These are phyloP conservation scores for Cheilosia scutellata DNA, from an alignment of 2,888 invertebrate genomes.

Conservation along the genomic window DNA sequence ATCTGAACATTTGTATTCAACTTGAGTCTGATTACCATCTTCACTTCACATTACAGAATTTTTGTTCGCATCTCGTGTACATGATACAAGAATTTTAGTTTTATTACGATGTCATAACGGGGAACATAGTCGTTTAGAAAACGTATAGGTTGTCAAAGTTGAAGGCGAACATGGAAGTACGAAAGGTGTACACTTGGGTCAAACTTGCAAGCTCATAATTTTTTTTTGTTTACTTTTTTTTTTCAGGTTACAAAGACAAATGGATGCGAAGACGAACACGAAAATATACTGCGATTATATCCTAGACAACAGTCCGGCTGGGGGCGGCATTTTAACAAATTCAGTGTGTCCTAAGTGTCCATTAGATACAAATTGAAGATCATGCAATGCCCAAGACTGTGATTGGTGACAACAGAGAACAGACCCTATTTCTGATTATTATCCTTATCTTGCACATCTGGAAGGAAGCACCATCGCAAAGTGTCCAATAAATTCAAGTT, in stretches of 20 bases:
- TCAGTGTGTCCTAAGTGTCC: slow-evolving; percentile 1
- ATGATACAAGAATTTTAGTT: background rate
- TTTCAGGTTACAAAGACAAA: too few relatives aligned
- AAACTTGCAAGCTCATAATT: too few relatives aligned
- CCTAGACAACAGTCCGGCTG: background rate
- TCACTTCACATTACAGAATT: too few relatives aligned
- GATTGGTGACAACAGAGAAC: background rate
- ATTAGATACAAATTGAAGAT: slow-evolving; percentile 17
- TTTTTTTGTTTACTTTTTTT: too few relatives aligned
- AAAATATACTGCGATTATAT: background rate
- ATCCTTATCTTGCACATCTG: slow-evolving; percentile 15
- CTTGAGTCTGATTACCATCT: too few relatives aligned
- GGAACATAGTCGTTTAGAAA: background rate
- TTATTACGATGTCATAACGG: background rate
- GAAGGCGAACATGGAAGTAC: background rate
- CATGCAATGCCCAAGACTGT: slow-evolving; percentile 5
- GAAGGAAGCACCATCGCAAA: slow-evolving; percentile 51
- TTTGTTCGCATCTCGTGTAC: too few relatives aligned
- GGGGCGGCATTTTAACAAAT: background rate
- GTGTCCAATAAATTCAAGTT: slow-evolving; percentile 72
- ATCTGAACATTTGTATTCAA: too few relatives aligned
- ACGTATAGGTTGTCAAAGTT: background rate
- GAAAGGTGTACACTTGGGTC: too few relatives aligned
- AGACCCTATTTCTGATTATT: background rate
- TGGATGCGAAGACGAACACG: background rate